Conservation (phyloP, 1,140 invertebrate species). For the Drosophila lacteicornis region DNA sequence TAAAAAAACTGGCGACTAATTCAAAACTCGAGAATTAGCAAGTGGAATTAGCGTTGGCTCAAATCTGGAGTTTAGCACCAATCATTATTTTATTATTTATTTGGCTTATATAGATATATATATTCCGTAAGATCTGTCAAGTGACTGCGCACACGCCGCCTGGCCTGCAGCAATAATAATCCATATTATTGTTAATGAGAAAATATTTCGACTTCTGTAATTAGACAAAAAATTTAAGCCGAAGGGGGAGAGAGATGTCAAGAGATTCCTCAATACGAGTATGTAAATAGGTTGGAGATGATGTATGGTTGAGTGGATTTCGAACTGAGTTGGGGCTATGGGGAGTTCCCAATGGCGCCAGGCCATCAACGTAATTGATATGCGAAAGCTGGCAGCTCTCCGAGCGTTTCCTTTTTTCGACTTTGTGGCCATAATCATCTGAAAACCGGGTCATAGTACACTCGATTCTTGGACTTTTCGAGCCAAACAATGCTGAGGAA, state of each 20-base stretch:
- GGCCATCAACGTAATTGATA: conserved; percentile 34
- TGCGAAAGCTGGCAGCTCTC: conserved; percentile 29
- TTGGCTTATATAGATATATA: conserved; percentile 23
- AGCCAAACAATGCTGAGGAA: conserved; percentile 62
- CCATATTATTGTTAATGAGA: conserved; percentile 47
- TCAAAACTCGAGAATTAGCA: conserved; percentile 59
- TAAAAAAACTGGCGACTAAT: conserved; percentile 54
- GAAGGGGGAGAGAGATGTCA: background rate
- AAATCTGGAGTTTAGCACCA: conserved; percentile 64
- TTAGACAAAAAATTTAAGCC: conserved; percentile 16
- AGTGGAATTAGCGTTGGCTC: conserved; percentile 62
- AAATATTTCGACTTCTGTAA: conserved; percentile 41
- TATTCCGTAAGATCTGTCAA: conserved; percentile 47
- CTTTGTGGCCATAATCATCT: conserved; percentile 36
- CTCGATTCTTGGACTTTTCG: conserved; percentile 42
- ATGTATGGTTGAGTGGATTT: conserved; percentile 10
- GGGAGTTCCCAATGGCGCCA: conserved; percentile 16
- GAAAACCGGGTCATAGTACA: conserved; percentile 65
- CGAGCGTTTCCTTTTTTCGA: conserved; percentile 1
- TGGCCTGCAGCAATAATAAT: conserved; percentile 25
- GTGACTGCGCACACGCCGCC: conserved; percentile 57
- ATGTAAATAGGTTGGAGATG: conserved; percentile 25
- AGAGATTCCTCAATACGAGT: conserved; percentile 3
- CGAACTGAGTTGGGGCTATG: background rate
- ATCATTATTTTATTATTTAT: conserved; percentile 24